Base-by-base conservation (phyloP, 2,113 vertebrate genomes). In the Bufo bufo region DNA sequence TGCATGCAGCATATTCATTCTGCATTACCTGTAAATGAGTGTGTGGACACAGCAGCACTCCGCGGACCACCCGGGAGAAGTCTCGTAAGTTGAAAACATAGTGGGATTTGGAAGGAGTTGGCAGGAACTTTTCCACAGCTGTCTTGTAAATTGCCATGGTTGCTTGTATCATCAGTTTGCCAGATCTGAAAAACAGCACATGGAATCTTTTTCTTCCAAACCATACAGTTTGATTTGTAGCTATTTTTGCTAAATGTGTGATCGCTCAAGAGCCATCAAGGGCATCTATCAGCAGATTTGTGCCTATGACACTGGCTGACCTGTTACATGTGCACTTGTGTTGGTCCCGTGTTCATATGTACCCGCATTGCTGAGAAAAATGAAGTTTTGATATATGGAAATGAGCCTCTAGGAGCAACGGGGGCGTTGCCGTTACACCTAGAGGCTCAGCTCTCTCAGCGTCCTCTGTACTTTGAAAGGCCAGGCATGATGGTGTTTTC, bases 41-140 rank as follows among this genome's bases (percentile, higher is more conserved):
- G 83, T 94, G 91, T 78, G 98, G 97, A 87, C 96, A 96, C 17
- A 99, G 93, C 72, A 98, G 93, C 17, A 98, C 96, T 23, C 98
- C 97, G 85, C 95, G 94, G 81, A 99, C 95, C 82, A 99, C 97
- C 17, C 97, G 94, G 77, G 96, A 94, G 91, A 99, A 99, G 91
- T 99, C 98, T 19, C 97, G 91, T 12, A 99, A 93, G 90, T 99
- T 98, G 90, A 99, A 99, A 90, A 99, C 93, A 47, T 99, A 99
- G 91, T 99, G 98, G 52, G 97, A 98, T 93, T 99, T 99, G 0
- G 97, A 97, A 82, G 98, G 98, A 19, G 97, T 98, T 77, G 98
- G 97, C 54, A 99, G 94, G 92, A 99, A 98, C 83, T 93, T 96
- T 65, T 94, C 92, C 58, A 98, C 95, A 0, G 96, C 91, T 81